These are phyloP conservation scores for Periplaneta americana DNA, from an alignment of 1,140 invertebrate genomes.

Conservation along the genomic window DNA sequence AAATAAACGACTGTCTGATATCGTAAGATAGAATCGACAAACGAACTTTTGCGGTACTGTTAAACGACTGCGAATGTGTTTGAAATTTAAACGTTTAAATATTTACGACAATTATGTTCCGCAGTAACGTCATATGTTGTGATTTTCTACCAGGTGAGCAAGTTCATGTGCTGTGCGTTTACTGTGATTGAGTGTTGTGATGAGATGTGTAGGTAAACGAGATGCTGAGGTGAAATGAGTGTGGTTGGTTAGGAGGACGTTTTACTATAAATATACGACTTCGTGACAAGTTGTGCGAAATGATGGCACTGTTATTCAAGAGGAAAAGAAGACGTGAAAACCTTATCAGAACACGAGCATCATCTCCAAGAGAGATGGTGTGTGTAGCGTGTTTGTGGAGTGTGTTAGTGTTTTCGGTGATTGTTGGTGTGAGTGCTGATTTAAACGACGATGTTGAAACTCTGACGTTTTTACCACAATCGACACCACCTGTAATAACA, in stretches of 20 bases:
- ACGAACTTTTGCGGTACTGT: background rate
- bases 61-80: background rate
- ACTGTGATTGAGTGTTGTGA: background rate
- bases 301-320: background rate
- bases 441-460: background rate
- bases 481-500: background rate
- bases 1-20: background rate
- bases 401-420: background rate
- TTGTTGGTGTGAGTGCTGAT: background rate
- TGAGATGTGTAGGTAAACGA: background rate
- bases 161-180: background rate
- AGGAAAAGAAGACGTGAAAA: background rate
- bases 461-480: background rate
- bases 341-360: background rate
- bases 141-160: background rate
- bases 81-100: background rate
- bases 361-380: background rate
- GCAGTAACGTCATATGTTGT: background rate
- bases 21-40: background rate
- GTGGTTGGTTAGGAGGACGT: background rate
- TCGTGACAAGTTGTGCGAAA: background rate
- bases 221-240: background rate
- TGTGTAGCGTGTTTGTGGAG: background rate
- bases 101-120: background rate
- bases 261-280: background rate